Evolutionary conservation across 2,113 vertebrate genomes (phyloP).

Genomic region (Notarius lentiginosus): DNA sequence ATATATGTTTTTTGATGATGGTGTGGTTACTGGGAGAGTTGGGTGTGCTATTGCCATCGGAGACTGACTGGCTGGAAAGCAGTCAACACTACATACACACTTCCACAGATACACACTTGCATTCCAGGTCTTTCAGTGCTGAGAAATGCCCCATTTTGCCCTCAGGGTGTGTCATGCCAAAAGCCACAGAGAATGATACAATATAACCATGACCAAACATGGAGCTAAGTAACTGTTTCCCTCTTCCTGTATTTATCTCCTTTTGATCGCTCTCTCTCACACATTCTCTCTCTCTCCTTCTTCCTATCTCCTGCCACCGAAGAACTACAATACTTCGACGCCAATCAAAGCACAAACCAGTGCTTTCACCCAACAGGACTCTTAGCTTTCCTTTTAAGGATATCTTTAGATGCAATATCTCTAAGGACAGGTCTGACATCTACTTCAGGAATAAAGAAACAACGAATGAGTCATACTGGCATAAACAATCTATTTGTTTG

Average conservation of each 20-base stretch:
- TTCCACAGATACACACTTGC: slow-evolving; percentile 8
- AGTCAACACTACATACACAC: slow-evolving; percentile 22
- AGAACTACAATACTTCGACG: background rate
- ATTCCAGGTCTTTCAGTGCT: slow-evolving; percentile 28
- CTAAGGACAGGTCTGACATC: slow-evolving; percentile 23
- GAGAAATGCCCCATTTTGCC: slow-evolving; percentile 23
- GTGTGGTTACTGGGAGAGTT: background rate
- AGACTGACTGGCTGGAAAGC: slow-evolving; percentile 35
- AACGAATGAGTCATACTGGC: slow-evolving; percentile 22
- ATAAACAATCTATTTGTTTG: slow-evolving; percentile 7
- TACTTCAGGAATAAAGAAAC: slow-evolving; percentile 22
- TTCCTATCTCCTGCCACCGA: background rate
- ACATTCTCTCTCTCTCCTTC: slow-evolving; percentile 3
- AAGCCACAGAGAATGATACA: slow-evolving; percentile 23
- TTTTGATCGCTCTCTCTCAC: background rate
- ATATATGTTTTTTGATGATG: background rate
- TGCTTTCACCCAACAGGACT: background rate
- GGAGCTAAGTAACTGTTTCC: slow-evolving; percentile 18
- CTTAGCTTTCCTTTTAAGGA: slow-evolving; percentile 12
- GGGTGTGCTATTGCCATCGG: slow-evolving; percentile 8
- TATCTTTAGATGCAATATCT: slow-evolving; percentile 22
- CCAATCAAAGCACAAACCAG: slow-evolving; percentile 1
- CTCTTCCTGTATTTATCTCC: slow-evolving; percentile 5
- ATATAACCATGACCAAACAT: slow-evolving; percentile 41
- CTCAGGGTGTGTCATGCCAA: slow-evolving; percentile 21